Evolutionary conservation across 2,113 vertebrate species (phyloP), one percentile per base, ranked within the genome.

Genomic region (Tyrannus savana): DNA sequence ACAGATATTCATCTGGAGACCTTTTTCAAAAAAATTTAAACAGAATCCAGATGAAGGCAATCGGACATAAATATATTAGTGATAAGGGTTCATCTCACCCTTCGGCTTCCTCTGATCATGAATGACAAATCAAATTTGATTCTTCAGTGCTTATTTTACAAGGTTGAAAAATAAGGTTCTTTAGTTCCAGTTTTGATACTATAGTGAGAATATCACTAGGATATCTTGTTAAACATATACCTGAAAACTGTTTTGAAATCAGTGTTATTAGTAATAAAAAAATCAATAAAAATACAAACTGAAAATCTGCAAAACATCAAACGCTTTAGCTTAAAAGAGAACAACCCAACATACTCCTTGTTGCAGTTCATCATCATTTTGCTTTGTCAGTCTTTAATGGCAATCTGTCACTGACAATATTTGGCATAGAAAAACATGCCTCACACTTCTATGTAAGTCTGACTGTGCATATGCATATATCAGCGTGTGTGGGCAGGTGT

Each of bases 321-420:
- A 86, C 35, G 56, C 5, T 55, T 90, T 17, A 44, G 12, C 53
- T 66, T 84, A 49, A 87, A 74, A 89, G 39, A 89, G 24, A 85
- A 84, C 52, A 50, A 87, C 74, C n/a, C 77, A 92, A 53, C 33
- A 89, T 72, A 47, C 66, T 90, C 12, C 83, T 84, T 92, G 11
- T 47, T 74, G 47, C 19, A 88, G 53, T 90, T 93, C 92, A 94
- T 93, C 89, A 84, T 87, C 35, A 63, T 89, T 95, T 95, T 84
- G 39, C 71, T 81, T 85, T 35, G 8, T 87, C 66, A 90, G 6
- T 55, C 27, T 80, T 72, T 87, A 90, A 87, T 49, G 37, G 23
- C 78, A 93, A 82, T 82, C 71, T 82, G 83, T 87, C 60, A 86
- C 27, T 74, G 62, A 49, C 60, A 73, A 12, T 66, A 84, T 50